Evolutionary conservation across 2,113 vertebrate species (phyloP).

Genomic region (Turdus rufiventris): DNA sequence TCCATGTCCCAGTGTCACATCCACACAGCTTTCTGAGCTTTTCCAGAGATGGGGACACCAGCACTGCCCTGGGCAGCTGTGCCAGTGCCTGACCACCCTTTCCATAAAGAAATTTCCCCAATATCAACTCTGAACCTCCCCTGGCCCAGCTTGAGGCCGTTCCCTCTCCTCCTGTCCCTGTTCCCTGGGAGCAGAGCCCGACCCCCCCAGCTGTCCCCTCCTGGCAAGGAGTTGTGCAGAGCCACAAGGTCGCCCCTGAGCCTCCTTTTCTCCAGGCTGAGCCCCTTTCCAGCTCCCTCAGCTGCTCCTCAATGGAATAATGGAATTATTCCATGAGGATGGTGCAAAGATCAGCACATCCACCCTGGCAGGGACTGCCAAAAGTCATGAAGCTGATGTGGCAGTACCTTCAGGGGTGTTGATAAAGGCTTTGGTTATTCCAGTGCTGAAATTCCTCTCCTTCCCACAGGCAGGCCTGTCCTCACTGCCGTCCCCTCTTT

Average conservation of each 20-base stretch:
- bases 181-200: neutral
- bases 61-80: neutral
- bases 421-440: neutral
- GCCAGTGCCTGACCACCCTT: neutral
- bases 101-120: accelerated
- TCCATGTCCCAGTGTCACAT: neutral
- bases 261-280: neutral
- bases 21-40: neutral
- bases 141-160: neutral
- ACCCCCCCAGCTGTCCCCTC: neutral
- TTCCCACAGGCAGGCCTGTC: neutral
- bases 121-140: accelerated
- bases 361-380: neutral
- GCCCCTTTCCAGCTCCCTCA: neutral
- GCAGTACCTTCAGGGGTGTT: neutral
- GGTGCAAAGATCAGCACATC: neutral
- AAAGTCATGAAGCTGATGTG: neutral
- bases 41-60: neutral
- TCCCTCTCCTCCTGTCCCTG: neutral
- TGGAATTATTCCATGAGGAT: neutral
- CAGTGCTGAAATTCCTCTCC: neutral
- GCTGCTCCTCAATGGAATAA: neutral
- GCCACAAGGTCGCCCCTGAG: neutral
- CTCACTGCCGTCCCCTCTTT: neutral
- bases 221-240: neutral